These are phyloP conservation scores for Picathartes gymnocephalus DNA, from an alignment of 2,113 vertebrate species.

Conservation along the genomic window DNA sequence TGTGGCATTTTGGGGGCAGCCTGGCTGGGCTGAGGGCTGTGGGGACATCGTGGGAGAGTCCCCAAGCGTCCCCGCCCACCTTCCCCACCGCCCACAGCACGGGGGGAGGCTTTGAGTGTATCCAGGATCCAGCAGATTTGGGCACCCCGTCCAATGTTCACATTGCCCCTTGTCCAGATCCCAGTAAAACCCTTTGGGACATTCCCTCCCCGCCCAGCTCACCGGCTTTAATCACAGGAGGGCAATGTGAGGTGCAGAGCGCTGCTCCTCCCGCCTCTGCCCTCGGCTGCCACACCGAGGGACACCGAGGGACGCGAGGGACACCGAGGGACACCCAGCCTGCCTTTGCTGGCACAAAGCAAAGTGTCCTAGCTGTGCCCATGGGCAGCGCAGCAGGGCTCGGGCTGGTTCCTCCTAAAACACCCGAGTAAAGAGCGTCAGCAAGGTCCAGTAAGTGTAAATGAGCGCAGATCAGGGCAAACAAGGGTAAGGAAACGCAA, in stretches of 20 bases:
- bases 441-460: accelerated
- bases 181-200: slow-evolving; percentile 25
- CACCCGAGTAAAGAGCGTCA: not conserved
- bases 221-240: not conserved
- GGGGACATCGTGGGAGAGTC: not conserved
- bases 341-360: accelerated
- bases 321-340: not conserved
- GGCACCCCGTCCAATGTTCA: slow-evolving; percentile 27
- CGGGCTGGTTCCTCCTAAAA: not conserved
- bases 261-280: not conserved
- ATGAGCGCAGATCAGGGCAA: accelerated
- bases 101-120: not conserved
- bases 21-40: not conserved
- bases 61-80: not conserved
- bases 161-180: slow-evolving; percentile 17
- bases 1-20: not conserved
- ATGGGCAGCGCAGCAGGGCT: not conserved
- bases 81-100: not conserved
- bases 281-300: not conserved
- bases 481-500: accelerated
- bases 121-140: slow-evolving; percentile 21
- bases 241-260: not conserved
- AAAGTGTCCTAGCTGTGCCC: not conserved
- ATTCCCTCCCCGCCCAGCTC: not conserved
- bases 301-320: not conserved